These are phyloP conservation scores for Aulostomus chinensis DNA, from an alignment of 2,797 vertebrate species.

Conservation along the genomic window DNA sequence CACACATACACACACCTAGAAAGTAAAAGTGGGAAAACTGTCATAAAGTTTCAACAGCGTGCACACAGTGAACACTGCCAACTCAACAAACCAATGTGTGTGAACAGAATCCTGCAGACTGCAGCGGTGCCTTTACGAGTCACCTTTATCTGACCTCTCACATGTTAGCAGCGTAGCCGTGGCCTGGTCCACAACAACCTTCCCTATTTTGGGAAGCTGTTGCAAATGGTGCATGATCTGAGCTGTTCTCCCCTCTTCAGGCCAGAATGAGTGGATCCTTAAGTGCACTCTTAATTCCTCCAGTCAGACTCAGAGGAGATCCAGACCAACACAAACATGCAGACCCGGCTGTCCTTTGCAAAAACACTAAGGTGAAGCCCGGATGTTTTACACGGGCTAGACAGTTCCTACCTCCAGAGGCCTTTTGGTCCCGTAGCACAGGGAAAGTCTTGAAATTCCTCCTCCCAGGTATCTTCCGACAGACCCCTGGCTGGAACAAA, in stretches of 20 bases:
- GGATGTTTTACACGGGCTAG: not conserved
- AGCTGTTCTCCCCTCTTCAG: conserved; percentile 43
- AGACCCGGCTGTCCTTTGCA: conserved; percentile 24
- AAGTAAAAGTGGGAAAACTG: conserved; percentile 5
- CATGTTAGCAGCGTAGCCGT: conserved; percentile 37
- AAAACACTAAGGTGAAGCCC: conserved; percentile 7
- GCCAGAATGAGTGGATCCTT: conserved; percentile 31
- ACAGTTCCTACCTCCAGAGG: conserved; percentile 73
- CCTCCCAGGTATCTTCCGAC: conserved; percentile 58
- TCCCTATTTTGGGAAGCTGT: conserved; percentile 46
- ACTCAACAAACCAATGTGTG: not conserved
- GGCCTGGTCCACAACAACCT: conserved; percentile 10
- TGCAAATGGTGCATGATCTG: conserved; percentile 22
- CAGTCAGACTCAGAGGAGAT: conserved; percentile 13
- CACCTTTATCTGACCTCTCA: conserved; percentile 83
- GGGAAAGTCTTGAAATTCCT: conserved; percentile 79
- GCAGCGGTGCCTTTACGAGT: conserved; percentile 38
- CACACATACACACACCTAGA: conserved; percentile 12
- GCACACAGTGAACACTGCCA: not conserved
- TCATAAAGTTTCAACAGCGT: too few relatives aligned
- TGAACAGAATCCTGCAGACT: not conserved
- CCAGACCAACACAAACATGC: conserved; percentile 23
- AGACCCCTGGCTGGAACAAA: conserved; percentile 57
- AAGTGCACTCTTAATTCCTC: conserved; percentile 43
- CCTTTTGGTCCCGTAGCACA: conserved; percentile 76